Evolutionary conservation across 2,797 vertebrate species (phyloP), one percentile per base, ranked within the genome.

Genomic region (Scleropages formosus): DNA sequence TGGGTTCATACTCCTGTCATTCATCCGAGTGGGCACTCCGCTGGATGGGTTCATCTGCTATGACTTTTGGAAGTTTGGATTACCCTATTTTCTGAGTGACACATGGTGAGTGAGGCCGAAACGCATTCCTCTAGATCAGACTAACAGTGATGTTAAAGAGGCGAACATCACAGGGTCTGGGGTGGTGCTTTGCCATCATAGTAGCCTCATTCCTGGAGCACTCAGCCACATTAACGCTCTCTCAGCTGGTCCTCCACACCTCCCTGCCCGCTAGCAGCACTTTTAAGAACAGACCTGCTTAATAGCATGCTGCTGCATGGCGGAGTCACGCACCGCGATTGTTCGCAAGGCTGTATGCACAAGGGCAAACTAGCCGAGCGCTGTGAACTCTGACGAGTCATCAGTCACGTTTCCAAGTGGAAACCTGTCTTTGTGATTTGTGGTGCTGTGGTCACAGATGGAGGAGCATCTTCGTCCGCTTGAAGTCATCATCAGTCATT

Each of bases 181-280:
- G 49, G 51, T 51, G 49, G 8, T 51, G 49, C n/a, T n/a, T 51
- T 49, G 49, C 8, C 9, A 51, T 9, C 49, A n/a, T n/a, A n/a
- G n/a, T n/a, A n/a, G 60, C 24, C 24, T 24, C 24, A 24, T 4
- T 27, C 62, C n/a, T n/a, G n/a, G n/a, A n/a, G n/a, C n/a, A n/a
- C 74, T 67, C 73, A 74, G 79, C 81, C 75, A 84, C 79, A 76
- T 85, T 84, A 81, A 73, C 78, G 53, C 80, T 13, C 22, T 56
- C 22, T 9, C n/a, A 22, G 44, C 78, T 70, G 58, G 77, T 78
- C 65, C 31, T 64, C 53, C 49, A 72, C 39, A 58, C 66, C 73
- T 64, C 68, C 69, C n/a, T 75, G 70, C 80, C 64, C 31, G 26
- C 75, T 77, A 75, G 65, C 64, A 13, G 39, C 68, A 44, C 63